Evolutionary conservation across 2,113 vertebrate species (phyloP), one percentile per base, ranked within the genome.

Genomic region (Rhea pennata): DNA sequence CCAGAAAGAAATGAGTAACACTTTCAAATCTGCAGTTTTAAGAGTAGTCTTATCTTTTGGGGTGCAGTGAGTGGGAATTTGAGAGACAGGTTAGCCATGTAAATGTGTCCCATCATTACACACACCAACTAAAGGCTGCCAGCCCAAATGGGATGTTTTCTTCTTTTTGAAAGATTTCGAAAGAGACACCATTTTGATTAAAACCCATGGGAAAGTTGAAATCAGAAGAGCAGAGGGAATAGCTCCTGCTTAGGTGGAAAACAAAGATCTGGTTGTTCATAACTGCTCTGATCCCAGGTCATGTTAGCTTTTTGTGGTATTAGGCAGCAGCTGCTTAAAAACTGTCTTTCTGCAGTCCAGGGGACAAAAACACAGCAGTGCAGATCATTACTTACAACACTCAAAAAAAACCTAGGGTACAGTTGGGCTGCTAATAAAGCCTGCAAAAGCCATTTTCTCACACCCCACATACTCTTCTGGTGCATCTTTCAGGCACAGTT

Each of bases 261-360:
- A 92, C 95, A 96, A 96, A 94, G 83, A 92, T 70, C 11, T 48
- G 70, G 76, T 87, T 95, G 90, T 62, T 95, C 66, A 9, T 79
- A 93, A 94, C 70, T 87, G 76, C 65, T 91, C 84, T 95, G 91
- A 97, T 94, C 88, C 56, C 31, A 79, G 86, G 80, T 91, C 95
- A 83, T 20, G 61, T 76, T 78, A 87, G 77, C 53, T 94, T 96
- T 92, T 58, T 39, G 71, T 64, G 72, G 67, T 61, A 94, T 94
- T 90, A 96, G 81, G 90, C 83, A 88, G 70, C 4, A 3, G 82
- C 82, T 94, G 51, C 79, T 77, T 93, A 67, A 96, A 96, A 88
- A 84, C 42, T 81, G 56, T 64, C 90, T 83, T 88, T 89, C 70
- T 73, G 58, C 81, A 83, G 77, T 72, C 88, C 73, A 90, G 59